These are phyloP conservation scores for Drosophila miranda DNA, from an alignment of 1,140 invertebrate species.

Conservation along the genomic window DNA sequence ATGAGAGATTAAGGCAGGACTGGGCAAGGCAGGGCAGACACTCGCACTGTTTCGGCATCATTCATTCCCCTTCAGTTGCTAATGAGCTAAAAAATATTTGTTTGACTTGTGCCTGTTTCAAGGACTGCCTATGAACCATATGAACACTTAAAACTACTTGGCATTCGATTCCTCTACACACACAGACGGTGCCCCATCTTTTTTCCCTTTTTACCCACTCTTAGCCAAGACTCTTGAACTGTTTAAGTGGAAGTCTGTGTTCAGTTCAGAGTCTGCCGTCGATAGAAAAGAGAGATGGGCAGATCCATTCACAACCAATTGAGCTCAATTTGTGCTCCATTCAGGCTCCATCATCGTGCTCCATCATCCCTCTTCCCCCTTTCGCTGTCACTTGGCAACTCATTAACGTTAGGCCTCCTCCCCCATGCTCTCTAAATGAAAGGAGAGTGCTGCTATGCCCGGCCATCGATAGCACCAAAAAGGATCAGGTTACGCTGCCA, in stretches of 20 bases:
- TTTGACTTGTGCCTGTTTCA: no score
- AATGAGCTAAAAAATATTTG: no score
- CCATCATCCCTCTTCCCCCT: neutral
- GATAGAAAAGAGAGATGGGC: conserved; percentile 9
- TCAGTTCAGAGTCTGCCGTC: conserved; percentile 10
- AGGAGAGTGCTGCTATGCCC: conserved; percentile 29
- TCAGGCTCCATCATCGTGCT: conserved; percentile 39
- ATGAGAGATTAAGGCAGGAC: no score
- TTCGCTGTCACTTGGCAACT: conserved; percentile 56
- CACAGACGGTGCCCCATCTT: neutral
- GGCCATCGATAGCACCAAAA: conserved; percentile 60
- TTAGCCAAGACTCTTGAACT: conserved; percentile 3
- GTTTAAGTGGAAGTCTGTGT: conserved; percentile 30
- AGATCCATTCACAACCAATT: conserved; percentile 51
- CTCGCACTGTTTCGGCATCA: no score
- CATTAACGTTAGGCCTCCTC: conserved; percentile 55
- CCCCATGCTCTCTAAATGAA: conserved; percentile 28
- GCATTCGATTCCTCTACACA: no score
- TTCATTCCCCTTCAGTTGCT: no score
- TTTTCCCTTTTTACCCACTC: neutral
- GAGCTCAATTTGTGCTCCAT: conserved; percentile 48
- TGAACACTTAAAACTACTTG: no score
- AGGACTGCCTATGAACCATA: no score
- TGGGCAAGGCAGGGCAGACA: no score
- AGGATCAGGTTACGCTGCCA: conserved; percentile 11